phyloP scores from a whole-genome alignment of 2,797 vertebrate genomes.

The Coranthus polyacanthus region DNA sequence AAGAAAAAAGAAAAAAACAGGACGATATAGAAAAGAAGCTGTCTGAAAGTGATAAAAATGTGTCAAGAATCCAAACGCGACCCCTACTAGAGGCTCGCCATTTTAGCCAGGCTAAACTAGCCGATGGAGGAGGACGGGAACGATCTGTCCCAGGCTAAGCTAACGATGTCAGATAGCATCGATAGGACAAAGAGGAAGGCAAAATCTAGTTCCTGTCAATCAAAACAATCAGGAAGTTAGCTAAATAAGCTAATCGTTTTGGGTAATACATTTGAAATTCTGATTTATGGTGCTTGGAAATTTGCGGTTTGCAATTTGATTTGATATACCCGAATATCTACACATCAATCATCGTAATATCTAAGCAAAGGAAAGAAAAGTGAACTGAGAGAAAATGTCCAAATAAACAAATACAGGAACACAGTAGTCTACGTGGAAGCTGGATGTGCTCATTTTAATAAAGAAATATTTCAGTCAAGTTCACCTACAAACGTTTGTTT shows the following conservation, averaged over 20 bases:
- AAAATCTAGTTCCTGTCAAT: neutral
- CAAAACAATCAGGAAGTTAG: neutral
- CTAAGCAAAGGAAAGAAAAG: too few relatives aligned
- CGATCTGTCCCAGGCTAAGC: neutral
- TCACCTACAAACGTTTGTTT: conserved; percentile 16
- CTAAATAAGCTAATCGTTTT: neutral
- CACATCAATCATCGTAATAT: too few relatives aligned
- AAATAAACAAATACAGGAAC: too few relatives aligned
- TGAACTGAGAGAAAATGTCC: too few relatives aligned
- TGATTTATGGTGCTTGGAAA: too few relatives aligned
- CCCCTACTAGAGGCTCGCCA: conserved; percentile 75
- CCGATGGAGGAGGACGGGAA: neutral
- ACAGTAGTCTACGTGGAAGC: too few relatives aligned
- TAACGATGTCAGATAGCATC: conserved; percentile 61
- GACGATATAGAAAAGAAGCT: rapidly evolving
- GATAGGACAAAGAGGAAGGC: conserved; percentile 21
- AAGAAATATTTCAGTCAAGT: neutral
- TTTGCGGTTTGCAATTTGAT: too few relatives aligned
- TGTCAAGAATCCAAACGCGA: conserved; percentile 34
- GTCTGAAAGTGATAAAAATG: neutral
- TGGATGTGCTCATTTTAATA: too few relatives aligned
- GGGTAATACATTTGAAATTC: too few relatives aligned
- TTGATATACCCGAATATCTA: too few relatives aligned
- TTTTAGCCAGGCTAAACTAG: conserved; percentile 73
- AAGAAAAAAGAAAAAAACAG: too few relatives aligned